Evolutionary conservation across 37 sponge, comb jelly and placozoan species (phyloP).

Genomic region (Cladorhizidae sp.): DNA sequence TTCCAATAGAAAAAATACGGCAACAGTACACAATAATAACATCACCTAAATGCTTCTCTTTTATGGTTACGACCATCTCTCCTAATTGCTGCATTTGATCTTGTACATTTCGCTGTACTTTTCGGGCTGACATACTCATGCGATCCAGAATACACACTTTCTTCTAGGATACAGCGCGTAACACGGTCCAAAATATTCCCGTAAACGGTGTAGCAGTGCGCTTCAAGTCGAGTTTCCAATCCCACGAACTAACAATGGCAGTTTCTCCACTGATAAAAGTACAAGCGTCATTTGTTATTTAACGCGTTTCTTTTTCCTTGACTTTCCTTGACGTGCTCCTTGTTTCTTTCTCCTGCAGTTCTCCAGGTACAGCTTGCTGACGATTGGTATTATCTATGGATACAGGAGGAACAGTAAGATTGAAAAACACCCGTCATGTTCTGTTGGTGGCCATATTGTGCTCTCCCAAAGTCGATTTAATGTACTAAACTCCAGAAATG

Average conservation of each 20-base stretch:
- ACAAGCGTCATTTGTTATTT: no score
- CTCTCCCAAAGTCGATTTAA: no score
- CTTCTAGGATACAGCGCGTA: no score
- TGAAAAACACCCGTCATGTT: background rate
- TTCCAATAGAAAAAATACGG: background rate
- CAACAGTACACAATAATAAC: background rate
- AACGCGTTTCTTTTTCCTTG: background rate
- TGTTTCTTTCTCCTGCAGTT: conserved; percentile 36
- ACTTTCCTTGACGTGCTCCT: background rate
- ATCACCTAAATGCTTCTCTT: conserved; percentile 51
- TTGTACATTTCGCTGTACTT: conserved; percentile 12
- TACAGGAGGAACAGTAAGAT: conserved; percentile 67
- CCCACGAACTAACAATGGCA: conserved; percentile 62
- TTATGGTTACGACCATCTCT: conserved; percentile 14
- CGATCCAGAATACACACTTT: no score
- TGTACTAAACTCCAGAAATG: no score
- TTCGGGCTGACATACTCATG: conserved; percentile 55
- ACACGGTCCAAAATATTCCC: no score
- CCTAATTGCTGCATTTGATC: conserved; percentile 31
- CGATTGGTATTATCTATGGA: conserved; percentile 68
- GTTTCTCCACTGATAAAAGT: conserved; percentile 82
- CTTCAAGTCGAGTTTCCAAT: no score
- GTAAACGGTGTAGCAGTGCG: no score
- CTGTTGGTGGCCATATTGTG: background rate
- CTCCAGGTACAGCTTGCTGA: conserved; percentile 63